Evolutionary conservation across 2,113 vertebrate genomes (phyloP), one percentile per base, ranked within the genome.

Genomic region (Pyrgilauda ruficollis): DNA sequence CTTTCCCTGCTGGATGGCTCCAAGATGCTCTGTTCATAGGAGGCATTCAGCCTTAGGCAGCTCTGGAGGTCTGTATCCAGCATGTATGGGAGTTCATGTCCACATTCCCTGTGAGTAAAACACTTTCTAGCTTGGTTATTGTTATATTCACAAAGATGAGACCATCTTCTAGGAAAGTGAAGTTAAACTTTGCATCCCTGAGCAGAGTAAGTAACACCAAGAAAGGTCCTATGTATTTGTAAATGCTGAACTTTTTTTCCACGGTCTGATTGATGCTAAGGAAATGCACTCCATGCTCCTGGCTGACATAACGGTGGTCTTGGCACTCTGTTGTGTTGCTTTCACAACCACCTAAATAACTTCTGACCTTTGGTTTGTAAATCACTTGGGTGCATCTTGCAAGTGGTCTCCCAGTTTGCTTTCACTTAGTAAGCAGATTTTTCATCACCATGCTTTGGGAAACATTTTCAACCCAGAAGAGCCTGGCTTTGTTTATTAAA

Each of bases 401-500:
- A 43, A 69, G 52, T 0, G 0, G 28, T 63, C 23, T 89, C n/a
- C 50, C 13, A 28, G 18, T 27, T 64, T 80, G 46, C 63, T 84
- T 85, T 86, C 30, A 14, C 56, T 89, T 79, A 18, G 15, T 67
- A 64, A 95, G 47, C 47, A 66, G 47, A 26, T 37, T 84, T 55
- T 94, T 89, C 9, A 2, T 52, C 81, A 63, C 43, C 7, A 1
- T 2, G 17, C 78, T 91, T 85, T 44, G 43, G 55, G 78, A 58
- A 88, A 26, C 6, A 3, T 39, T 85, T 76, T 80, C 44, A 52
- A 33, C 53, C 16, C 68, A 28, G 33, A 84, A 49, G 50, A 84
- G 59, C 37, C 46, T 77, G 78, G 39, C 68, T 86, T 90, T 91
- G 85, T 91, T 96, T 88, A 78, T 90, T 96, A 92, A 89, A 80